phyloP scores from a whole-genome alignment of 2,888 invertebrate species.

The Eucera pruinosa region DNA sequence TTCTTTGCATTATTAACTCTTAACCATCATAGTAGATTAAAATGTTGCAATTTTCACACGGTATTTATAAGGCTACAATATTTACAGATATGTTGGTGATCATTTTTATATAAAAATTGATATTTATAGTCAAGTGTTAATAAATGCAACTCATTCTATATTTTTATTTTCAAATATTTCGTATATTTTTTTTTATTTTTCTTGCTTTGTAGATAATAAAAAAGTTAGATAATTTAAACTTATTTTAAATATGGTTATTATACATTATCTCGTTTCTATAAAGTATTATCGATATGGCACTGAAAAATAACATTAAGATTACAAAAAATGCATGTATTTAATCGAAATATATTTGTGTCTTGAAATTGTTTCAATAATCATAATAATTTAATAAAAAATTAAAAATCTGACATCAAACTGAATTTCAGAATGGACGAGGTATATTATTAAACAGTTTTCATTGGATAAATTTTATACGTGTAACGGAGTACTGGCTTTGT shows the following conservation, averaged over 20 bases:
- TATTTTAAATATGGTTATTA: slow-evolving; percentile 35
- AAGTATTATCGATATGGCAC: slow-evolving; percentile 34
- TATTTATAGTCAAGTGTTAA: too few species aligned
- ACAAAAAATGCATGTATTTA: slow-evolving; percentile 12
- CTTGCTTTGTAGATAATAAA: slow-evolving; percentile 45
- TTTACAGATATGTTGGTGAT: slow-evolving; percentile 56
- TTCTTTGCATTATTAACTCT: slow-evolving; percentile 41
- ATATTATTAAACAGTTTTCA: slow-evolving; percentile 31
- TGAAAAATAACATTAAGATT: slow-evolving; percentile 19
- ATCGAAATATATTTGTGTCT: neutral
- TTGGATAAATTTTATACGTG: slow-evolving; percentile 19
- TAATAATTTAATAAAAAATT: slow-evolving; percentile 9
- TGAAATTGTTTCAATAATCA: slow-evolving; percentile 19
- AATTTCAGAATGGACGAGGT: slow-evolving; percentile 2
- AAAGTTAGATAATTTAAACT: slow-evolving; percentile 44
- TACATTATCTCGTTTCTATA: slow-evolving; percentile 35
- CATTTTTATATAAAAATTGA: slow-evolving; percentile 46
- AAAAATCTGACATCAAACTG: neutral
- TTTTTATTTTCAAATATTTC: slow-evolving; percentile 46
- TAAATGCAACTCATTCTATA: slow-evolving; percentile 32
- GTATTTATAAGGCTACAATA: slow-evolving; percentile 37
- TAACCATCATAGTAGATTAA: slow-evolving; percentile 42
- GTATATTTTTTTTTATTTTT: slow-evolving; percentile 39
- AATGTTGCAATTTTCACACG: slow-evolving; percentile 28
- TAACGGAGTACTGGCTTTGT: slow-evolving; percentile 26